Evolutionary conservation across 2,797 vertebrate genomes (phyloP), one percentile per base, ranked within the genome.

Genomic region (Enteromius anoplus): DNA sequence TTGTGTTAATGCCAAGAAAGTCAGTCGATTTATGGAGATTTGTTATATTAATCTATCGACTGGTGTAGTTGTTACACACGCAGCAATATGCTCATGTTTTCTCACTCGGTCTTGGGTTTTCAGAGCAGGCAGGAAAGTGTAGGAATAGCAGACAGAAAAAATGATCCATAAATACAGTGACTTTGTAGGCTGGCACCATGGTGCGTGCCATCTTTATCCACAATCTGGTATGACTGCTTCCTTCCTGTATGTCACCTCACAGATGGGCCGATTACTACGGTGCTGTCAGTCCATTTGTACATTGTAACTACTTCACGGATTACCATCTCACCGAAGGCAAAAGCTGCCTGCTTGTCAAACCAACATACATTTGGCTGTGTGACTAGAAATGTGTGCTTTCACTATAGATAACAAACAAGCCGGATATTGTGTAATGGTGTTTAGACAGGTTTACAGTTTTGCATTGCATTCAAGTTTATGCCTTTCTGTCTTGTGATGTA

Each of bases 61-160:
- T 42, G 23, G 1, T 21, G 10, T 58, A 70, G 53, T 55, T 73
- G 91, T 90, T 86, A 86, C 77, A 69, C 79, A 37, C 17, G 58
- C 37, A 86, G 83, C 45, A 68, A 87, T 88, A 83, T 84, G 85
- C 84, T 75, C 80, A 3, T 71, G 14, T 75, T 65, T 81, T 77
- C 51, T 84, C 65, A 75, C 84, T 34, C 51, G 49, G 78, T 80
- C 71, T 79, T 45, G 1, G 71, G 83, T 68, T 85, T 86, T 81
- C 87, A 70, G 58, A 78, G 58, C 80, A 81, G 42, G 37, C 47
- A 85, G 60, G 64, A 40, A n/a, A 87, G 86, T 90, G 37, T 5
- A 37, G 47, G 88, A 92, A 91, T 89, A 90, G 87, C 89, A 92
- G 91, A 86, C 69, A 81, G 72, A 58, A 88, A 86, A 37, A 82